Evolutionary conservation across 2,797 vertebrate genomes (phyloP).

Genomic region (Phrynocephalus guinanensis): DNA sequence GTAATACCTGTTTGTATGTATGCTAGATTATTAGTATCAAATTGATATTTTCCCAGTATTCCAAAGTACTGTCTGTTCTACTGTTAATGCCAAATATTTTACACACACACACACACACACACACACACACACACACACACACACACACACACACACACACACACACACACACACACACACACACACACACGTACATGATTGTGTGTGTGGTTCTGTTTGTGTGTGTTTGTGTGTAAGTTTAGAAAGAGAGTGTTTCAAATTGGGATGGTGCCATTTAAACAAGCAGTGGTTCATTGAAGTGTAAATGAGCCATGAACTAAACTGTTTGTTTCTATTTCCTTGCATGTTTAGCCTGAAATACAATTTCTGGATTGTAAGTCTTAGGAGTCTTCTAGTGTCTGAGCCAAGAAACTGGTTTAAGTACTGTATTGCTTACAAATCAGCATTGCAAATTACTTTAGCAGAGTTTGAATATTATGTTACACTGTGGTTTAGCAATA

Average conservation of each 20-base stretch:
- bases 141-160: not conserved
- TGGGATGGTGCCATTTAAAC: not conserved
- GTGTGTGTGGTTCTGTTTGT: too few relatives aligned
- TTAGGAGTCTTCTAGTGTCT: not conserved
- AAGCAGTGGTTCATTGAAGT: not conserved
- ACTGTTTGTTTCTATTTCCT: not conserved
- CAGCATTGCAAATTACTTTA: not conserved
- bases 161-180: too few relatives aligned
- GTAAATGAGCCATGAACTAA: not conserved
- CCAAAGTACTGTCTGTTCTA: not conserved
- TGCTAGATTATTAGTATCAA: constrained; percentile 5
- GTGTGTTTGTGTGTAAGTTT: not conserved
- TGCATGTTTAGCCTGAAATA: not conserved
- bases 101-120: not conserved
- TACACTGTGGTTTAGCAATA: not conserved
- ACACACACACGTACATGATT: too few relatives aligned
- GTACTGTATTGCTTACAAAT: not conserved
- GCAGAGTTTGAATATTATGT: not conserved
- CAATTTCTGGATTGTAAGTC: not conserved
- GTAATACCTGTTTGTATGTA: not conserved
- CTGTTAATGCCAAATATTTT: not conserved
- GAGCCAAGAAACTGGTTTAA: not conserved
- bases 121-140: too few relatives aligned
- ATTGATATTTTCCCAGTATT: not conserved
- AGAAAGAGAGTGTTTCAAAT: not conserved